phyloP scores from a whole-genome alignment of 2,113 vertebrate species.

The Hystrix brachyura region DNA sequence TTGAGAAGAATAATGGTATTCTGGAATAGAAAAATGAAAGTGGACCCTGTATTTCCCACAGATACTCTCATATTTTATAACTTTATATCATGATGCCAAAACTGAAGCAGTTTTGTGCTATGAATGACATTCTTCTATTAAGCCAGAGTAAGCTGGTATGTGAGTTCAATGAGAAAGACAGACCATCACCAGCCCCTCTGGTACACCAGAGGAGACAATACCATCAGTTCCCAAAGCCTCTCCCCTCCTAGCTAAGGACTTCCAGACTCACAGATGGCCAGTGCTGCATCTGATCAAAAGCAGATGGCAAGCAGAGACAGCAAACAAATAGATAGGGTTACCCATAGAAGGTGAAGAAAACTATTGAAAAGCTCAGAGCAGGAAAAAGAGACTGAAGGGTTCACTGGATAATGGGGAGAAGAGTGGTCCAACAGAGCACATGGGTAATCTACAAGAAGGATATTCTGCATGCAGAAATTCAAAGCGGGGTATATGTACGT shows the following conservation, averaged over 20 bases:
- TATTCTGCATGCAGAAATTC: conserved; percentile 1
- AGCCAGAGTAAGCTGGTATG: neutral
- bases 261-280: neutral
- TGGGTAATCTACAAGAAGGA: conserved; percentile 27
- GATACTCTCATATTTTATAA: conserved; percentile 30
- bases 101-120: neutral
- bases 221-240: neutral
- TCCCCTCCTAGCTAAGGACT: neutral
- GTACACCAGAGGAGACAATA: neutral
- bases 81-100: conserved; percentile 17
- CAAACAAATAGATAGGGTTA: neutral
- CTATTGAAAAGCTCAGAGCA: conserved; percentile 8
- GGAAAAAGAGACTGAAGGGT: neutral
- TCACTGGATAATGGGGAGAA: neutral
- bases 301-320: neutral
- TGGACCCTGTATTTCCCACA: neutral
- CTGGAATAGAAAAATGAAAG: conserved; percentile 15
- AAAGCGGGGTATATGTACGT: neutral
- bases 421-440: conserved; percentile 55
- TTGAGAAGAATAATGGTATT: conserved; percentile 48
- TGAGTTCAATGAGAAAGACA: neutral
- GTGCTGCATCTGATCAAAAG: neutral
- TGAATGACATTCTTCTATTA: neutral
- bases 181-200: neutral
- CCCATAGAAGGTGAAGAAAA: neutral